Conservation (phyloP, 1,140 invertebrate genomes). For the Platyscapa corneri region DNA sequence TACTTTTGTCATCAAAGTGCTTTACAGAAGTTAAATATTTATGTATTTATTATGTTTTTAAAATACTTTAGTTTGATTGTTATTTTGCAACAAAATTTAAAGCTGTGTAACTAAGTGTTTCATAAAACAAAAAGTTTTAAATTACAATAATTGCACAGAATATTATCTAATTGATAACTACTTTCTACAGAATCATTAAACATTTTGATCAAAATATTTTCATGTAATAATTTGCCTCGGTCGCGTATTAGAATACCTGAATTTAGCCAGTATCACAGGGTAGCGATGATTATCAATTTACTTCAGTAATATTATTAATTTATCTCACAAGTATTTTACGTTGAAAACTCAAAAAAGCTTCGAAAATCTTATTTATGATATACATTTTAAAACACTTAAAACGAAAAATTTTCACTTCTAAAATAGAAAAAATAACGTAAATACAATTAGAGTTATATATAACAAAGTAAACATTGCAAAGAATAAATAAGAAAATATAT, state of each 20-base stretch:
- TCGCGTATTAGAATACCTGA: slow-evolving; percentile 26
- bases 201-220: slow-evolving; percentile 35
- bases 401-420: neutral
- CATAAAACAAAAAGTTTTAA: neutral
- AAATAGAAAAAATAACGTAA: slow-evolving; percentile 6
- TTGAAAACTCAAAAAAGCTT: neutral
- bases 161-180: slow-evolving; percentile 8
- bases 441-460: neutral
- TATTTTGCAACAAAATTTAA: neutral
- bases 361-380: neutral
- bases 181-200: slow-evolving; percentile 5
- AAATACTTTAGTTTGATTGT: neutral
- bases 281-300: slow-evolving; percentile 34
- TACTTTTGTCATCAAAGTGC: neutral
- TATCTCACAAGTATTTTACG: slow-evolving; percentile 10
- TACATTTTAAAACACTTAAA: slow-evolving; percentile 17
- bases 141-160: neutral
- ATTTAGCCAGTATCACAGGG: slow-evolving; percentile 44
- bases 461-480: neutral
- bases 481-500: slow-evolving; percentile 22
- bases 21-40: slow-evolving; percentile 19
- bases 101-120: slow-evolving; percentile 16
- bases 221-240: slow-evolving; percentile 25
- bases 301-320: neutral
- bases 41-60: slow-evolving; percentile 19